These are phyloP conservation scores for Aricia agestis DNA, from an alignment of 1,140 invertebrate species.

Conservation along the genomic window DNA sequence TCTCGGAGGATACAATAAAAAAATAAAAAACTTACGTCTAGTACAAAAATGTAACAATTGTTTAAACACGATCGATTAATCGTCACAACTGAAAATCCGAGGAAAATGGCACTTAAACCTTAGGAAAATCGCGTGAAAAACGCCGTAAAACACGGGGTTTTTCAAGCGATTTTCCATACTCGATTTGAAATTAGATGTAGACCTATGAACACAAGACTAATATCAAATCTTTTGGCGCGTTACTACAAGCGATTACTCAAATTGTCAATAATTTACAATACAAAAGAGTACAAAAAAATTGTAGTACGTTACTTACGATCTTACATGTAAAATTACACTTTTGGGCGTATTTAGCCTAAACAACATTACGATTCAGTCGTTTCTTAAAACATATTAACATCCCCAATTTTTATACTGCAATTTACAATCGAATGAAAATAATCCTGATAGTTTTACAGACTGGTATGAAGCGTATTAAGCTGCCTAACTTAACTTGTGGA, in stretches of 20 bases:
- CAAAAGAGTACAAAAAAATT: conserved; percentile 23
- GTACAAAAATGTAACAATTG: conserved; percentile 23
- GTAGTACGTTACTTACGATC: conserved; percentile 26
- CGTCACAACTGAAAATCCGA: conserved; percentile 26
- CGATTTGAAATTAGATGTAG: background rate
- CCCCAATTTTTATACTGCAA: conserved; percentile 9
- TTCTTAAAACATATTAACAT: conserved; percentile 62
- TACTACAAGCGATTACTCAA: conserved; percentile 23
- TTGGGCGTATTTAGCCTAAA: conserved; percentile 42
- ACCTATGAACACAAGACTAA: conserved; percentile 16
- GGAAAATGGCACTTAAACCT: conserved; percentile 44
- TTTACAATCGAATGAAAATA: background rate
- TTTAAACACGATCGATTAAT: conserved; percentile 9
- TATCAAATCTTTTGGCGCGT: background rate
- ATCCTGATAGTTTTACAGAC: background rate
- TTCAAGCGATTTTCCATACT: background rate
- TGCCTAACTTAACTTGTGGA: conserved; percentile 19
- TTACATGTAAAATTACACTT: conserved; percentile 52
- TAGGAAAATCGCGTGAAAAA: conserved; percentile 38
- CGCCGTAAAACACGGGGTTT: conserved; percentile 23
- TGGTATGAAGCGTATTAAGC: conserved; percentile 5
- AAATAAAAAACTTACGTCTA: conserved; percentile 39
- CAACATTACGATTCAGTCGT: conserved; percentile 65
- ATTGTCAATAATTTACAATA: background rate
- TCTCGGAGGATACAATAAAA: conserved; percentile 27